Evolutionary conservation across 1,140 invertebrate genomes (phyloP).

Genomic region (Pogonomyrmex californicus): DNA sequence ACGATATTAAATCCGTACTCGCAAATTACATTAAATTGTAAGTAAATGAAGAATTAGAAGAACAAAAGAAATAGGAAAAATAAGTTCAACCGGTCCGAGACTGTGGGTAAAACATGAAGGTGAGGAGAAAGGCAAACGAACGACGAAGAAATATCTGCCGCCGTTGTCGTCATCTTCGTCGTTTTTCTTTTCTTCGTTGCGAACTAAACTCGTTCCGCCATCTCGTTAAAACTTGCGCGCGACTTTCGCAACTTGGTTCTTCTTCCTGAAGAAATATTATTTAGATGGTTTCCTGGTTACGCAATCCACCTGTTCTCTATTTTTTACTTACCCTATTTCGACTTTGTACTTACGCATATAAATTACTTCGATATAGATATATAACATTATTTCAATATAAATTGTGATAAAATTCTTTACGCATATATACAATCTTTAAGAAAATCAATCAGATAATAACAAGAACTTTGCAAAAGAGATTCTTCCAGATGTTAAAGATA

Average conservation of each 20-base stretch:
- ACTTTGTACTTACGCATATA: constrained; percentile 22
- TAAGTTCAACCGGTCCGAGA: neutral
- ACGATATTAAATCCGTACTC: constrained; percentile 37
- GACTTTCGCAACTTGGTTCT: constrained; percentile 70
- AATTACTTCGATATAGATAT: constrained; percentile 5
- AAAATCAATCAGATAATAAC: neutral
- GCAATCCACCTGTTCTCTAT: constrained; percentile 9
- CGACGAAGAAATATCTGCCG: constrained; percentile 61
- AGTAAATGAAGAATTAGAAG: constrained; percentile 33
- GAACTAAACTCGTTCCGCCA: constrained; percentile 78
- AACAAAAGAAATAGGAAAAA: constrained; percentile 19
- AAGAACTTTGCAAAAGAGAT: neutral
- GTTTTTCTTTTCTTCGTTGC: constrained; percentile 66
- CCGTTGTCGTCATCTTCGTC: constrained; percentile 25
- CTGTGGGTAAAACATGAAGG: constrained; percentile 1
- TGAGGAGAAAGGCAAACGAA: constrained; percentile 36
- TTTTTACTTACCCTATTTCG: neutral
- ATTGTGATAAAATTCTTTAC: neutral
- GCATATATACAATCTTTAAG: neutral
- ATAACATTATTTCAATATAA: constrained; percentile 39
- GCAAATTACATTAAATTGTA: constrained; percentile 11
- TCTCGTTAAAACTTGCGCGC: constrained; percentile 83
- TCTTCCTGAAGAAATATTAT: constrained; percentile 81
- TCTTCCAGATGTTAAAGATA: neutral
- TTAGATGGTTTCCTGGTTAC: constrained; percentile 79